These are phyloP conservation scores for Zaprionus inermis DNA, from an alignment of 1,140 invertebrate species.

Conservation along the genomic window DNA sequence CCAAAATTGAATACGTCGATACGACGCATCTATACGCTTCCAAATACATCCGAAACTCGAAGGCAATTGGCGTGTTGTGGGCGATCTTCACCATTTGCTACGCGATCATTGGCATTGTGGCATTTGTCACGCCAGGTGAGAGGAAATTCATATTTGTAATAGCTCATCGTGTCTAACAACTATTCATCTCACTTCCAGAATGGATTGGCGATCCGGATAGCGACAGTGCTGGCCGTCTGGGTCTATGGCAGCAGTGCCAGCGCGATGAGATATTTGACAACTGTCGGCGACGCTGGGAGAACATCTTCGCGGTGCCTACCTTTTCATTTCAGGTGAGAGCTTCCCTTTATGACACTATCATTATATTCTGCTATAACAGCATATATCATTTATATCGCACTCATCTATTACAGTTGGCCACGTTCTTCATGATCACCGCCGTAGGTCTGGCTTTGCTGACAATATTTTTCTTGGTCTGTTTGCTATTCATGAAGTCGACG, in stretches of 20 bases:
- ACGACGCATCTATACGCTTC: conserved; percentile 95
- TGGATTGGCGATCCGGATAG: conserved; percentile 94
- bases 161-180: background rate
- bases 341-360: background rate
- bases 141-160: background rate
- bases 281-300: conserved; percentile 93
- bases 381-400: background rate
- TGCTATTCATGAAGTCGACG: conserved; percentile 97
- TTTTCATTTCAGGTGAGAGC: conserved; percentile 88
- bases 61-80: conserved; percentile 98
- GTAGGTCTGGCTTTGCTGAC: conserved; percentile 93
- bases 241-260: conserved; percentile 94
- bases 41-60: conserved; percentile 97
- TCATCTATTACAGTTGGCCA: conserved; percentile 87
- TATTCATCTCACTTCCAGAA: conserved; percentile 85
- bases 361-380: conserved; percentile 3
- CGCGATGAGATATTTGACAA: conserved; percentile 89
- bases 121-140: conserved; percentile 93
- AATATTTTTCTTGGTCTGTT: conserved; percentile 94
- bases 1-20: conserved; percentile 95
- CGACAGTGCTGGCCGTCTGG: conserved; percentile 95
- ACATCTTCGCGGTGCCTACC: conserved; percentile 92
- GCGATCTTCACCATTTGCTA: conserved; percentile 98
- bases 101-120: conserved; percentile 96
- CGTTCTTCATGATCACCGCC: conserved; percentile 94